Evolutionary conservation across 23 tunicate species (phyloP), one percentile per base, ranked within the genome.

Genomic region (Aplidium turbinatum): DNA sequence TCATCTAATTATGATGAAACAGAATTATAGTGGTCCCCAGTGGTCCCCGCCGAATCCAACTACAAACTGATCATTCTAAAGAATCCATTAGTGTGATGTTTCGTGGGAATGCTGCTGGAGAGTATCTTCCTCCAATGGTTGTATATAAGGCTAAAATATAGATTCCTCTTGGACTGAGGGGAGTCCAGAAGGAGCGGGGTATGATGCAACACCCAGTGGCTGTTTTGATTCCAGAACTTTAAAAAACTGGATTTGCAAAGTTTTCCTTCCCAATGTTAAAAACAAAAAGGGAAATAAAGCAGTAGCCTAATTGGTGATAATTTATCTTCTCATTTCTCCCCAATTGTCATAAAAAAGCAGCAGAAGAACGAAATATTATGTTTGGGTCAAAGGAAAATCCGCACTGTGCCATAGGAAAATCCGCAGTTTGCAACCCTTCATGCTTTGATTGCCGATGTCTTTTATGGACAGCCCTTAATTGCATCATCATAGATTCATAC

Each of bases 111-210:
- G 52, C 72, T 7, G 29, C 50, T 38, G 72, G 72, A 13, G 72
- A 66, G 28, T 38, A 36, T 34, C 7, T 66, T 36, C 72, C 72
- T 66, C 72, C 72, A 38, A 66, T 66, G 72, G 29, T 66, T 66
- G 72, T 34, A 20, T 66, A n/a, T n/a, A 66, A 66, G 72, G 24
- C 4, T 29, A 36, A 38, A 66, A 66, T 27, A 33, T 36, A 6
- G 35, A 36, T 36, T 9, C 25, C 21, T 29, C 30, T 4, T 66
- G 72, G 51, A 21, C 30, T 22, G 72, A 21, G 4, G 72, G 51
- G 35, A 51, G 51, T 11, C 51, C 50, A 36, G 24, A 22, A 16
- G 51, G 72, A 35, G 28, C 72, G 3, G 31, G 13, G 31, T 60
- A 60, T 60, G 67, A 60, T 60, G 34, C 67, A 11, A 60, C 67